Base-by-base conservation (phyloP, 2,113 vertebrate genomes). In the Perccottus glenii region DNA sequence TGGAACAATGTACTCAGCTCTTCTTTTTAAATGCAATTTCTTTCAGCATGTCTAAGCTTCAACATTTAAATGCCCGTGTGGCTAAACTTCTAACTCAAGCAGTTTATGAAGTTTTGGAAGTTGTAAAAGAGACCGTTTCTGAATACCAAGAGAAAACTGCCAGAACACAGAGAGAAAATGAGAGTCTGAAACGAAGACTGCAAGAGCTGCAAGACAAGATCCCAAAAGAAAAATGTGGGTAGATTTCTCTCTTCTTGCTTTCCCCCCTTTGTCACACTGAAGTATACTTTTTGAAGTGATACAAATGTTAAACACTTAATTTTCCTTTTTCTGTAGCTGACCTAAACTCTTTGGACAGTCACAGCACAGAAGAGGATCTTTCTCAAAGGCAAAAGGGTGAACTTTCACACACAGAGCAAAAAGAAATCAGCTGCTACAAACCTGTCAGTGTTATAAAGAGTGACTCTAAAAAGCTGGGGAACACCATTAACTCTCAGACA, bases 121-220 rank as follows among this genome's bases (percentile, higher is more conserved):
- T 84, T 71, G 91, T 92, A 64, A 92, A 87, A 75, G 90, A 90
- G 62, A 92, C 88, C 0, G 89, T 92, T 40, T 81, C 76, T 0
- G 89, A 89, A 64, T 92, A 88, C 59, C 87, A 91, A 57, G 81
- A 90, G 61, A 91, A 90, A 79, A 87, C 88, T 19, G 83, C 68
- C 57, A 63, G 88, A 15, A 90, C 91, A 1, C 87, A 86, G 58
- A 87, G 87, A 52, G 91, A 91, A 64, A 92, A 91, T 1, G 77
- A 86, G 53, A 85, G 73, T 70, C 85, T 91, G 27, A 90, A 73
- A 71, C 87, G 77, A 15, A 79, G 62, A 60, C 73, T 90, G 62
- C 77, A 74, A 65, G 90, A 89, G 60, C 82, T 90, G 1, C 85
- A 89, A 55, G 77, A 80, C 12, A 77, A 46, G 55, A 65, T 86